phyloP scores from a whole-genome alignment of 1,140 invertebrate species.

The Rhagoletis pomonella region DNA sequence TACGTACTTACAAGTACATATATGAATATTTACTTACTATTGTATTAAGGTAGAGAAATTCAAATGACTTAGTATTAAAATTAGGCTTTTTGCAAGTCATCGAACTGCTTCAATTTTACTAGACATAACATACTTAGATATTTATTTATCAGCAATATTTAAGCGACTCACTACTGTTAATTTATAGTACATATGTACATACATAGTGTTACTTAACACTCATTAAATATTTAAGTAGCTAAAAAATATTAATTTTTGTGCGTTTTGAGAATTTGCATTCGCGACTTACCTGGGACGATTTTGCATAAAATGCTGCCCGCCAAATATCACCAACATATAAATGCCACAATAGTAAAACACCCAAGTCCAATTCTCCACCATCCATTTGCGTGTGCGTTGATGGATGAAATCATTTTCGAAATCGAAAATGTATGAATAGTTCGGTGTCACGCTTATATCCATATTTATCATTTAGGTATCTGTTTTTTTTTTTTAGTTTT shows the following conservation, averaged over 20 bases:
- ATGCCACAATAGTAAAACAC: conserved; percentile 92
- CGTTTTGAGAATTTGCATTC: not conserved
- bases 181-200: no score
- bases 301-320: conserved; percentile 94
- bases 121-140: not conserved
- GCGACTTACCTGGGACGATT: conserved; percentile 82
- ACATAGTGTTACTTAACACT: no score
- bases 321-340: conserved; percentile 96
- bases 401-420: conserved; percentile 96
- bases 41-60: no score
- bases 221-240: no score
- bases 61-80: not conserved
- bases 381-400: conserved; percentile 91
- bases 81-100: not conserved
- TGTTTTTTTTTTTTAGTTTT: conserved; percentile 12
- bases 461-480: conserved; percentile 68
- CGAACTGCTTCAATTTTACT: conserved; percentile 1
- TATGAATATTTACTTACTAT: no score
- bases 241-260: not conserved
- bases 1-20: no score
- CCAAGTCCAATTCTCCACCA: conserved; percentile 95
- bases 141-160: not conserved
- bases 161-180: no score
- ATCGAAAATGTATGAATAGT: conserved; percentile 95
- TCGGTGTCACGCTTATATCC: conserved; percentile 80